These are phyloP conservation scores for Zaprionus davidi DNA, from an alignment of 1,140 invertebrate genomes.

Conservation along the genomic window DNA sequence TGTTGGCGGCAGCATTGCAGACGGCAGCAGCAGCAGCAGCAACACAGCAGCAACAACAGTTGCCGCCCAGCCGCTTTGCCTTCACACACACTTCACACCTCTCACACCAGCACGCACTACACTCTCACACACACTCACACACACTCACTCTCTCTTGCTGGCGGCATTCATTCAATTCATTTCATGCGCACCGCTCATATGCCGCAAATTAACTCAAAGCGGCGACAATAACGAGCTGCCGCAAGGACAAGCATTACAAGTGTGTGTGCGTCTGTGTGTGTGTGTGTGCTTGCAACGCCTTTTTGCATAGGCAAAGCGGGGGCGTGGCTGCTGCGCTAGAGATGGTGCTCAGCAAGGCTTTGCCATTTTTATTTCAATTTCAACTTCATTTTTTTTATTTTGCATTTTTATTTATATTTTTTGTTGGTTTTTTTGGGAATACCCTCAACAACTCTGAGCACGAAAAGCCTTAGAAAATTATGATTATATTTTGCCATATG, in stretches of 20 bases:
- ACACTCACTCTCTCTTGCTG: not conserved
- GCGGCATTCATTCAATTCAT: conserved; percentile 49
- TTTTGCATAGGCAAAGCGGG: not conserved
- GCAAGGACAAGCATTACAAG: conserved; percentile 5
- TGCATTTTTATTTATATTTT: not conserved
- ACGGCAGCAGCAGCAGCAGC: conserved; percentile 32
- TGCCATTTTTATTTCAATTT: not conserved
- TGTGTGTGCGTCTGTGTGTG: not conserved
- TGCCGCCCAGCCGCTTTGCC: conserved; percentile 32
- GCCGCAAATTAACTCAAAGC: conserved; percentile 64
- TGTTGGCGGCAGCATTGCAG: conserved; percentile 65
- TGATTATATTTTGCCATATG: not conserved
- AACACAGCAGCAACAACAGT: conserved; percentile 9
- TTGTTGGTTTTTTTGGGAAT: too few species aligned
- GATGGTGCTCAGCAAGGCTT: not conserved
- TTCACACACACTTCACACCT: conserved; percentile 25
- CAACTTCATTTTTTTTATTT: not conserved
- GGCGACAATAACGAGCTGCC: conserved; percentile 50
- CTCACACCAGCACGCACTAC: not conserved
- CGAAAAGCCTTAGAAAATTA: not conserved
- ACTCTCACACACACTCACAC: conserved; percentile 9
- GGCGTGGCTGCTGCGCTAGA: not conserved
- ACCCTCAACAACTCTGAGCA: not conserved
- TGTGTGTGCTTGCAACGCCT: not conserved
- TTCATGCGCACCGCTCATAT: conserved; percentile 62